These are phyloP conservation scores for Phalloptychus januarius DNA, from an alignment of 2,797 vertebrate genomes.

Conservation along the genomic window DNA sequence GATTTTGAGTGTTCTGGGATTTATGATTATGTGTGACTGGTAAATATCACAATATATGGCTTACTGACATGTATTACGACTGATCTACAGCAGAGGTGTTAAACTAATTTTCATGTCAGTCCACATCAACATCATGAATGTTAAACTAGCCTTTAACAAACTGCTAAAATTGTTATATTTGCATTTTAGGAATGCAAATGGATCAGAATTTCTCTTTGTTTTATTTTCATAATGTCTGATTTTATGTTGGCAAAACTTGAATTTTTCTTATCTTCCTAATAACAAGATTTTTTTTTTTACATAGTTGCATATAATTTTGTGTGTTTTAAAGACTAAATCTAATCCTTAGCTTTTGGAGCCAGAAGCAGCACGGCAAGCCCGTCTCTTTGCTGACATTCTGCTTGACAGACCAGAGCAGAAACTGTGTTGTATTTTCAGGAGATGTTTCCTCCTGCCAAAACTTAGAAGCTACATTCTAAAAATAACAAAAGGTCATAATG, in stretches of 20 bases:
- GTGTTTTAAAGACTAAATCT: background rate
- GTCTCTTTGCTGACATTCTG: background rate
- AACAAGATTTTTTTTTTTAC: background rate
- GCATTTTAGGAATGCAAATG: background rate
- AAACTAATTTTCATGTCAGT: no score
- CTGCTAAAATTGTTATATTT: background rate
- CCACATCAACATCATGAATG: no score
- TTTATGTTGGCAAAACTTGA: background rate
- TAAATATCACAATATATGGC: constrained; percentile 5
- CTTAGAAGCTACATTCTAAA: background rate
- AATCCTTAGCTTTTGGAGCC: background rate
- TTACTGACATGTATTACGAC: constrained; percentile 23
- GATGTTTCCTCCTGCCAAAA: background rate
- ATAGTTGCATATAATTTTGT: background rate
- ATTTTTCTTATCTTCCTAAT: background rate
- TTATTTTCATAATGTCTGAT: background rate
- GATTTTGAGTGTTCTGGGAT: constrained; percentile 1
- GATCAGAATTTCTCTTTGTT: background rate
- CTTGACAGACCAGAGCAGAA: background rate
- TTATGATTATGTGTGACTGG: constrained; percentile 21
- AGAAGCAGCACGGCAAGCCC: background rate
- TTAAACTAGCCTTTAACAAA: no score
- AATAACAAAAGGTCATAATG: background rate
- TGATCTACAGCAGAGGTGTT: background rate
- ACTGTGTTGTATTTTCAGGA: background rate